A percentile compares a stretch with the other conserved stretches of the same genome.
Conservation (phyloP, 2,888 invertebrate species). For the Cheilosia urbana region DNA sequence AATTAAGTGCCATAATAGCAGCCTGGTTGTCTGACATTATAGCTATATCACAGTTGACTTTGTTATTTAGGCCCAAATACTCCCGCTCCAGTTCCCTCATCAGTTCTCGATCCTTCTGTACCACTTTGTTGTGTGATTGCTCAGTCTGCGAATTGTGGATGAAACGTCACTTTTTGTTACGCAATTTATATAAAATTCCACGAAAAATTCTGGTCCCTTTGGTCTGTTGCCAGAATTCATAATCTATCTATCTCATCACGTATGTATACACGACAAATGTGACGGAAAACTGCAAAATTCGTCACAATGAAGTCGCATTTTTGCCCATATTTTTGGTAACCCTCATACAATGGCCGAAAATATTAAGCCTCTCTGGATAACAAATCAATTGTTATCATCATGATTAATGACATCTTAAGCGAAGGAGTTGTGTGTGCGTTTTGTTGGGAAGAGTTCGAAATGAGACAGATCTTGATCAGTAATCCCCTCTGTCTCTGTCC, state of each 20-base stretch:
- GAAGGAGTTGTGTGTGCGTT: constrained; percentile 22
- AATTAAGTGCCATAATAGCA: too few species aligned
- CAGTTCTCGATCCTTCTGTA: too few species aligned
- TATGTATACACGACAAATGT: constrained; percentile 33
- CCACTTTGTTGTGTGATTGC: too few species aligned
- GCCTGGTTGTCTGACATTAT: too few species aligned
- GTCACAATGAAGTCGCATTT: constrained; percentile 18
- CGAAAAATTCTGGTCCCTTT: too few species aligned
- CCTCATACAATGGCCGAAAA: constrained; percentile 14
- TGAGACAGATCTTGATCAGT: constrained; percentile 61
- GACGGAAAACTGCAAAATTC: not conserved
- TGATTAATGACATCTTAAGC: constrained; percentile 60
- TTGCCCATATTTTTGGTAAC: constrained; percentile 12
- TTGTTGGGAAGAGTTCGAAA: constrained; percentile 35
- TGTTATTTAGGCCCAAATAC: too few species aligned
- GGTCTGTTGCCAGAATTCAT: not conserved
- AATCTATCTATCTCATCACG: constrained; percentile 22
- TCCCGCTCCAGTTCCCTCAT: too few species aligned
- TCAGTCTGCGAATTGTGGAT: too few species aligned
- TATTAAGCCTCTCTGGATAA: constrained; percentile 28
- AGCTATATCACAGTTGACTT: too few species aligned
- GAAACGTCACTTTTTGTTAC: too few species aligned
- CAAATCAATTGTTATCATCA: constrained; percentile 52
- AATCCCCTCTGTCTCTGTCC: constrained; percentile 48
- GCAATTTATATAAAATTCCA: too few species aligned